phyloP scores from a whole-genome alignment of 2,888 invertebrate species.

The Cephalotes varians region DNA sequence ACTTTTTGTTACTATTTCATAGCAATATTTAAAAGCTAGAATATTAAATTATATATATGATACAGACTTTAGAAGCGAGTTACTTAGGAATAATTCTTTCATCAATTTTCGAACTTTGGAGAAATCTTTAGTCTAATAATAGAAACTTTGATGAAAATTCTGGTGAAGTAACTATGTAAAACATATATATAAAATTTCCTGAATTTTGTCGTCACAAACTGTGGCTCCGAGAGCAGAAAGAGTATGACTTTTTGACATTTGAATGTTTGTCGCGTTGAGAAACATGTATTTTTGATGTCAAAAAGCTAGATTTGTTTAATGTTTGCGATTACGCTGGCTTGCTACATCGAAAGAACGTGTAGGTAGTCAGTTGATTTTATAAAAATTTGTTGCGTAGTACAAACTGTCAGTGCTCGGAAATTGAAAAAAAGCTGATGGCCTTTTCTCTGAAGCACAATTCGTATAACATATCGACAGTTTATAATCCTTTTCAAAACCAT shows the following conservation, averaged over 20 bases:
- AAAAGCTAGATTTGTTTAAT: not conserved
- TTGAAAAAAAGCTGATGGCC: constrained; percentile 3
- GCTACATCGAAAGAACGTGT: not conserved
- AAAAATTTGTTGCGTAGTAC: not conserved
- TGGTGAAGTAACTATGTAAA: not conserved
- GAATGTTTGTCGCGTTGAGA: not conserved
- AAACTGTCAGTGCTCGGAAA: not conserved
- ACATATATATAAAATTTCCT: not conserved
- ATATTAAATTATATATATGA: not conserved
- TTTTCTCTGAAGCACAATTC: not conserved
- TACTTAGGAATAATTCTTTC: not conserved
- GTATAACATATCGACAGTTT: not conserved
- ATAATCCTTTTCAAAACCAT: not conserved
- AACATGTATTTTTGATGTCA: not conserved
- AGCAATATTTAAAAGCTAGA: not conserved
- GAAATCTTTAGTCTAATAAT: not conserved
- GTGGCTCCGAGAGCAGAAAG: not conserved
- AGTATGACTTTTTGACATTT: constrained; percentile 10
- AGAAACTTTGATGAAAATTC: not conserved
- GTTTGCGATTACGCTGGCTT: not conserved
- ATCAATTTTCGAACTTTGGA: not conserved
- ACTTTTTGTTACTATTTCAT: not conserved
- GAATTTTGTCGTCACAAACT: not conserved
- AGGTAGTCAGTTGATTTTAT: not conserved
- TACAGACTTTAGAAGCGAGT: not conserved